Conservation (phyloP, 92 coral and sea anemone genomes). For the Paragorgia papillata region DNA sequence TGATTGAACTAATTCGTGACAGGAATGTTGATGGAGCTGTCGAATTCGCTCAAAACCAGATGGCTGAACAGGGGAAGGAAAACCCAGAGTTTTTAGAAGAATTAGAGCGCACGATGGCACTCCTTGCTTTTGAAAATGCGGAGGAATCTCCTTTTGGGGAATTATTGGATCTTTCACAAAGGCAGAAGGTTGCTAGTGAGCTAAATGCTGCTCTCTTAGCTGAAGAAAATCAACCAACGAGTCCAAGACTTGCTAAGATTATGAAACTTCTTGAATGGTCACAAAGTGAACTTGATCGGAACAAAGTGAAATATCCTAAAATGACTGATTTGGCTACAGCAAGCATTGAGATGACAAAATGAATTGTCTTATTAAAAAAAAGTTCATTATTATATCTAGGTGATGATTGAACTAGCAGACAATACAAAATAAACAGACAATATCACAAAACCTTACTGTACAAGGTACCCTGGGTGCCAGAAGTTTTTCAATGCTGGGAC, state of each 20-base stretch:
- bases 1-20: conserved; percentile 90
- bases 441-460: too few relatives aligned
- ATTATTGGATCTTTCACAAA: conserved; percentile 81
- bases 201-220: conserved; percentile 94
- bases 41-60: conserved; percentile 97
- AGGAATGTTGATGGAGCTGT: conserved; percentile 97
- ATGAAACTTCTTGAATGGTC: conserved; percentile 93
- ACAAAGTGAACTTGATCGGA: conserved; percentile 88
- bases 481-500: too few relatives aligned
- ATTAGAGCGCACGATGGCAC: conserved; percentile 95
- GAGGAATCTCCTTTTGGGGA: conserved; percentile 98
- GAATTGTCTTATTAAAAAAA: not conserved
- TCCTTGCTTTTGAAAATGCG: conserved; percentile 95
- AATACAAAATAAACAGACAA: too few relatives aligned
- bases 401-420: too few relatives aligned
- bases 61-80: conserved; percentile 95
- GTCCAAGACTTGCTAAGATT: conserved; percentile 87
- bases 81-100: conserved; percentile 91
- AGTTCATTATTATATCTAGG: too few relatives aligned
- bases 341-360: conserved; percentile 76
- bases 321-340: conserved; percentile 94
- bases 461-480: too few relatives aligned
- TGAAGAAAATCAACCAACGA: conserved; percentile 84
- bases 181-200: conserved; percentile 99
- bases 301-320: conserved; percentile 91